Base-by-base conservation (phyloP, 64 coral and sea anemone genomes). In the Montipora capricornis region DNA sequence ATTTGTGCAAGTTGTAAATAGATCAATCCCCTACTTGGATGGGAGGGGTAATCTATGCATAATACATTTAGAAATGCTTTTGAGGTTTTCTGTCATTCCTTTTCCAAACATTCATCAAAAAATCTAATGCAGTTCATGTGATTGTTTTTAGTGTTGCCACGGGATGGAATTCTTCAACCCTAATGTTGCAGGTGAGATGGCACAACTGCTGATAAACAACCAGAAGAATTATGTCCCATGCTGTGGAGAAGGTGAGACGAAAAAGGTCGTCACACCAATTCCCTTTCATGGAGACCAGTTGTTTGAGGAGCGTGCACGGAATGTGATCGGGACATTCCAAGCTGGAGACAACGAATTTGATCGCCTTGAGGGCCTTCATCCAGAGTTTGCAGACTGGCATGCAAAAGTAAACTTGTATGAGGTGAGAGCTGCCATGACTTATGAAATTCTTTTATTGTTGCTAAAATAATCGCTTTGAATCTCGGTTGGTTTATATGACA, bases 181-280 rank as follows among this genome's bases (percentile, higher is more conserved):
- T 44, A 85, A 85, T 44, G 11, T 92, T 6, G 90, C 90, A 75
- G 90, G 80, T n/a, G 80, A 92, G 13, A 92, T 92, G 80, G 90
- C 90, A 0, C 81, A 84, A 12, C 19, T 92, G 8, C 20, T 93
- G 14, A 87, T 87, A 16, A 87, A 75, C 3, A 77, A 92, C 20
- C 90, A 92, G 10, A 0, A 59, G 24, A 87, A 79, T 13, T 92
- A 92, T 92, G 90, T 92, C 8, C 90, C 90, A 76, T 84, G 90
- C 49, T 47, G 22, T 76, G 13, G 11, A 47, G n/a, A 46, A 8
- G 90, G 81, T 5, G 47, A 93, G 4, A 24, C 11, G 17, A 76
- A 76, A 29, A 49, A 78, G 75, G 52, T 92, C 60, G 8, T 75
- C 5, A 75, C 80, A 44, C 4, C 49, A 3, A 77, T 92, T 44